Evolutionary conservation across 1,140 invertebrate species (phyloP), one percentile per base, ranked within the genome.

Genomic region (Copidosoma floridanum): DNA sequence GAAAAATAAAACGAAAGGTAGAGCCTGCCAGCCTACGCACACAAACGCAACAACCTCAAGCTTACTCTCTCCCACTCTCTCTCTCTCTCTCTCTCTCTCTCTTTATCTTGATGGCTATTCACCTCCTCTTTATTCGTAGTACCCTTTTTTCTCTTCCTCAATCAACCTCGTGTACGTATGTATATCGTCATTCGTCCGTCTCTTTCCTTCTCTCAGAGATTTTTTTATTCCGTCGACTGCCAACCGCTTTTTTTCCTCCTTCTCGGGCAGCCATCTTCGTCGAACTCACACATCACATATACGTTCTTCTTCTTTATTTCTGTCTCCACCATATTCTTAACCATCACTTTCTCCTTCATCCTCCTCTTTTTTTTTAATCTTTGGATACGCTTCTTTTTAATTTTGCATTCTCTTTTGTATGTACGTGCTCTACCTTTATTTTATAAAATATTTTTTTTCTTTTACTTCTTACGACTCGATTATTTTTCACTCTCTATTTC

Each of bases 1-100:
- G n/a, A n/a, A n/a, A n/a, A n/a, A n/a, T n/a, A n/a, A n/a, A n/a
- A n/a, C n/a, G n/a, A n/a, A n/a, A n/a, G n/a, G n/a, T n/a, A n/a
- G n/a, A n/a, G 29, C 29, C 29, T 6, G 29, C 29, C 29, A 12
- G 6, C 6, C 29, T 32, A 32, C n/a, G 21, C 14, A 48, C 44
- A 57, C 21, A n/a, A 35, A 37, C 20, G 29, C 46, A 32, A 29
- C 16, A 50, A 32, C 6, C 64, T 69, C 61, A 53, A 62, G 60
- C 24, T 32, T 10, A 51, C 35, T 48, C 37, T 64, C 27, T 32
- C 52, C 44, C 41, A 47, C 4, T 29, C 53, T 46, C 48, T 41
- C 21, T 27, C 53, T 40, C 52, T 46, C 57, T 27, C 41, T 24
- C 11, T 54, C 56, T 16, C n/a, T 53, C 26, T 40, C 27, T 1